A percentile compares a stretch with the other conserved stretches of the same genome.
These are phyloP conservation scores for Heteromormyrus szaboi DNA, from an alignment of 2,797 vertebrate species.

Conservation along the genomic window DNA sequence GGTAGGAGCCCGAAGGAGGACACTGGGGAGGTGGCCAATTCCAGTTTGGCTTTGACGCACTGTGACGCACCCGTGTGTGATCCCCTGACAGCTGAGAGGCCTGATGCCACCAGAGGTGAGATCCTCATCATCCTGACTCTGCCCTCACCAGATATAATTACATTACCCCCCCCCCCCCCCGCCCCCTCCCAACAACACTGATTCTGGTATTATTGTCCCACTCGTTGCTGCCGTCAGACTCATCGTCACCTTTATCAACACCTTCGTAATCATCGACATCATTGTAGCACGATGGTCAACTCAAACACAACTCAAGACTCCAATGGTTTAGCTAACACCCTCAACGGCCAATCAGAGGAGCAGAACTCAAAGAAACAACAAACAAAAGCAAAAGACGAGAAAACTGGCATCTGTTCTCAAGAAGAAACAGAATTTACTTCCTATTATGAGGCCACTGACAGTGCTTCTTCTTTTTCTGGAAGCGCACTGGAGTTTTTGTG, in stretches of 20 bases:
- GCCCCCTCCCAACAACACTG: not conserved
- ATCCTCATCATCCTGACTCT: not conserved
- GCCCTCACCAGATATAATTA: not conserved
- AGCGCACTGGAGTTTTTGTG: not conserved
- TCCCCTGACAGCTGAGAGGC: not conserved
- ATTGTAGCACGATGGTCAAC: not conserved
- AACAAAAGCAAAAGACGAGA: not conserved
- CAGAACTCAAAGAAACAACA: not conserved
- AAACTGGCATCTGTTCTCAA: not conserved
- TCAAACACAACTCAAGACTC: not conserved
- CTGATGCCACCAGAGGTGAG: not conserved
- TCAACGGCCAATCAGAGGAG: not conserved
- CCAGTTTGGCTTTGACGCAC: not conserved
- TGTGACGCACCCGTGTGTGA: not conserved
- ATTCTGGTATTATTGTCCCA: not conserved
- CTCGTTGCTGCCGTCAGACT: not conserved
- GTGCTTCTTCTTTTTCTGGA: not conserved
- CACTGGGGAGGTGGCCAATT: not conserved
- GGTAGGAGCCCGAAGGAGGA: not conserved
- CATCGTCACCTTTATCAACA: not conserved
- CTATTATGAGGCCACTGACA: not conserved
- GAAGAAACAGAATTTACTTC: not conserved
- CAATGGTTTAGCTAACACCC: not conserved
- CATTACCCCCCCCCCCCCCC: not conserved
- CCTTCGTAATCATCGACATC: not conserved